Evolutionary conservation across 1,140 invertebrate species (phyloP), one percentile per base, ranked within the genome.

Genomic region (Bombus superbus): DNA sequence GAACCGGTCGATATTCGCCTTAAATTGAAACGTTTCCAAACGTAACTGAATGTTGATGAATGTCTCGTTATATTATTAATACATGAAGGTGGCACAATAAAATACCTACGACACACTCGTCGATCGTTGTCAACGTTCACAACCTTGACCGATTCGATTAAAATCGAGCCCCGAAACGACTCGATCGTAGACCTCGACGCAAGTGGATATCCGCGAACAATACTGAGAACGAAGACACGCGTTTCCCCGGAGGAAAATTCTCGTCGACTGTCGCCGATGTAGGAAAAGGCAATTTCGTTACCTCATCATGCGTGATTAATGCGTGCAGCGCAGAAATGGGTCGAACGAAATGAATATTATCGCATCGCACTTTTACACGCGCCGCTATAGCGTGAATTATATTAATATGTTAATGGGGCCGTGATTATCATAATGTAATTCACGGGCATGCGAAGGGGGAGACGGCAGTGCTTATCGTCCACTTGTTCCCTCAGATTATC

Each of bases 401-500:
- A 79, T 84, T 84, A 84, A 84, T 84, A 84, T 84, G 83, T 84
- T 84, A 84, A 84, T 84, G 76, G 76, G 68, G n/a, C 38, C 66
- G 22, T 68, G 83, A 84, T 84, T 84, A 84, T 84, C 83, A 84
- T 84, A 84, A 84, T 84, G 77, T 80, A 79, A 79, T 84, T 84
- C 83, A 78, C 74, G 25, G 74, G 69, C 25, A 32, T 28, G 57
- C 57, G 40, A 53, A 59, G 38, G 66, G n/a, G 32, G 75, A 40
- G 35, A 38, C 35, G 78, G 13, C n/a, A 57, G 57, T 47, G 88
- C 89, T 90, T 90, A 90, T 90, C 86, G 86, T 87, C 86, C 85
- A 76, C 72, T 86, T 81, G 88, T 86, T 53, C 83, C 77, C 77
- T 53, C 78, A 75, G 87, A 92, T 92, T 91, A 91, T 92, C 89